phyloP scores from a whole-genome alignment of 2,888 invertebrate species.

The Ophioninae sp. region DNA sequence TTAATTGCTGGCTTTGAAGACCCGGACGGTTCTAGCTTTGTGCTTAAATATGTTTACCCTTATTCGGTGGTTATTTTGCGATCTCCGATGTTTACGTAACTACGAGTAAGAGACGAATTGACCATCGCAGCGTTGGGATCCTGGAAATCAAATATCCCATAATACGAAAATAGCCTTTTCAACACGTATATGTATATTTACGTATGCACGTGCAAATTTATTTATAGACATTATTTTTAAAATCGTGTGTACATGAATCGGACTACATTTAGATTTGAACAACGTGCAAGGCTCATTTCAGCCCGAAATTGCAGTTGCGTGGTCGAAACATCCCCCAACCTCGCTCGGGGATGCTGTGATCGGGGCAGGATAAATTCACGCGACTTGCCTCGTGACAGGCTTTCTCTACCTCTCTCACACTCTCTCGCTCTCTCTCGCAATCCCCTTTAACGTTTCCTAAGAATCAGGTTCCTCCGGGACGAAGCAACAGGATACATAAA shows the following conservation, averaged over 20 bases:
- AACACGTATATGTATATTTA: not conserved
- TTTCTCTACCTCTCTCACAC: not conserved
- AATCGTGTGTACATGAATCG: not conserved
- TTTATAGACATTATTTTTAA: not conserved
- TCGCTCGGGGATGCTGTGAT: conserved; percentile 23
- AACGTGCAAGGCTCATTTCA: not conserved
- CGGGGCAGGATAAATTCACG: conserved; percentile 56
- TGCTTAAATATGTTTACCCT: too few species aligned
- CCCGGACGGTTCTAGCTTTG: too few species aligned
- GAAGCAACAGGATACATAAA: conserved; percentile 4
- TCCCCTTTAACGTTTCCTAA: not conserved
- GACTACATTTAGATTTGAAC: not conserved
- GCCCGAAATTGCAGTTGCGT: not conserved
- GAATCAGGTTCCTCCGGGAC: not conserved
- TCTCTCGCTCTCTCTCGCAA: not conserved
- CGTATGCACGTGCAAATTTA: not conserved
- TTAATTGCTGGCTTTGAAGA: too few species aligned
- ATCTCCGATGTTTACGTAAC: too few species aligned
- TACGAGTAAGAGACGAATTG: too few species aligned
- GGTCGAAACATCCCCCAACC: not conserved
- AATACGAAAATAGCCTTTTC: too few species aligned
- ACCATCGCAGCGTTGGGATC: too few species aligned
- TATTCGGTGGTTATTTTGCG: too few species aligned
- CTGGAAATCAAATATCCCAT: too few species aligned
- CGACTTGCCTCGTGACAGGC: conserved; percentile 64